These are phyloP conservation scores for Callithrix jacchus DNA, from an alignment of 2,113 vertebrate species.

Conservation along the genomic window DNA sequence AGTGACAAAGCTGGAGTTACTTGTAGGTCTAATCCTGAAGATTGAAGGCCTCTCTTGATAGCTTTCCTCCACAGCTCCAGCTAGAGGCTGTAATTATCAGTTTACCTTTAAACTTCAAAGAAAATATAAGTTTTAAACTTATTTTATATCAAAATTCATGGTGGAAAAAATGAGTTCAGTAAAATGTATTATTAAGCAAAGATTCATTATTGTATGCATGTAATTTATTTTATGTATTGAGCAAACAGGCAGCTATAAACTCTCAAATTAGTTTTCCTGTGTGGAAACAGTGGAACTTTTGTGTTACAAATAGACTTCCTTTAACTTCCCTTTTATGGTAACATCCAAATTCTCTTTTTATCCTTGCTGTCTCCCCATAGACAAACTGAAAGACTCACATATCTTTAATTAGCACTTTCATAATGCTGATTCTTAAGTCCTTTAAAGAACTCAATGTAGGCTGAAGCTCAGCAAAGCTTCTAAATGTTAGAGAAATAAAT, in stretches of 20 bases:
- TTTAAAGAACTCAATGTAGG: neutral
- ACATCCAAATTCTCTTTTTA: neutral
- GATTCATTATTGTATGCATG: neutral
- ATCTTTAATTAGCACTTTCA: neutral
- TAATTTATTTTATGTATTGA: neutral
- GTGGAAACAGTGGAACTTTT: neutral
- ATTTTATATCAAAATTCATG: neutral
- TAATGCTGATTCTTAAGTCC: neutral
- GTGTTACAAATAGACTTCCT: neutral
- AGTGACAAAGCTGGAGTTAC: neutral
- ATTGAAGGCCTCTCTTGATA: neutral
- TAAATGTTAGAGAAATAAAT: neutral
- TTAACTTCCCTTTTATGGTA: neutral
- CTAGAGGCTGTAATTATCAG: neutral
- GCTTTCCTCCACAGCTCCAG: too few relatives aligned
- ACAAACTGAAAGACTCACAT: neutral
- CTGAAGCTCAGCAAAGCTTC: neutral
- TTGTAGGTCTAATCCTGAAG: neutral
- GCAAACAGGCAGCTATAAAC: neutral
- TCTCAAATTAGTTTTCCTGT: neutral
- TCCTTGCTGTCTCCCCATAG: rapidly evolving
- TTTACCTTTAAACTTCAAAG: neutral
- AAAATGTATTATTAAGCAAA: neutral
- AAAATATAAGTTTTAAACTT: neutral
- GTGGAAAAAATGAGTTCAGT: neutral